Evolutionary conservation across 2,113 vertebrate species (phyloP).

Genomic region (Pholis gunnellus): DNA sequence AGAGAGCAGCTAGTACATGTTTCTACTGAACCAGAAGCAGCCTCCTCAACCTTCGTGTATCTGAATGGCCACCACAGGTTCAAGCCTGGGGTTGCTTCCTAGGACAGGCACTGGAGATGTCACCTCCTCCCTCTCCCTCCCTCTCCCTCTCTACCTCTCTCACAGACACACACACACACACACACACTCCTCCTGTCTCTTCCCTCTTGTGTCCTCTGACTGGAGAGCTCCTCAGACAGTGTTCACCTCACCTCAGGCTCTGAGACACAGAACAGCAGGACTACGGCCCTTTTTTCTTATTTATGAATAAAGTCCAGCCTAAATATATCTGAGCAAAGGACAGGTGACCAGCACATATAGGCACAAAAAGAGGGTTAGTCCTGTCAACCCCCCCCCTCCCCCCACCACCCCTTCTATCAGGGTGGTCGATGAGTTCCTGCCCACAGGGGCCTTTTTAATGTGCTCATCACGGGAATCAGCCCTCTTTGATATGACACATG

Average conservation of each 20-base stretch:
- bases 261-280: conserved; percentile 73
- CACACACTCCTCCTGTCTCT: conserved; percentile 71
- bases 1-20: conserved; percentile 71
- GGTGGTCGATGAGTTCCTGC: conserved; percentile 86
- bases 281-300: conserved; percentile 86
- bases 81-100: conserved; percentile 81
- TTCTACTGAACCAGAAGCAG: conserved; percentile 70
- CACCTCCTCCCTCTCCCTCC: conserved; percentile 72
- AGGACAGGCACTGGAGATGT: conserved; percentile 79
- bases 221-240: conserved; percentile 77
- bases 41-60: conserved; percentile 68
- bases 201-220: conserved; percentile 76
- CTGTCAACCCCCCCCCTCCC: conserved; percentile 69
- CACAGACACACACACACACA: not conserved
- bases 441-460: conserved; percentile 90
- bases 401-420: conserved; percentile 69
- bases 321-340: conserved; percentile 90
- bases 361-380: conserved; percentile 74
- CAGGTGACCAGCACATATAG: conserved; percentile 89
- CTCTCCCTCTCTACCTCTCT: not conserved
- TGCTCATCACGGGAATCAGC: conserved; percentile 90
- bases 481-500: conserved; percentile 98
- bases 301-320: conserved; percentile 96
- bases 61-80: conserved; percentile 77
- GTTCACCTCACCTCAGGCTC: conserved; percentile 80